Evolutionary conservation across 2,113 vertebrate genomes (phyloP).

Genomic region (Herpetotheres cachinnans): DNA sequence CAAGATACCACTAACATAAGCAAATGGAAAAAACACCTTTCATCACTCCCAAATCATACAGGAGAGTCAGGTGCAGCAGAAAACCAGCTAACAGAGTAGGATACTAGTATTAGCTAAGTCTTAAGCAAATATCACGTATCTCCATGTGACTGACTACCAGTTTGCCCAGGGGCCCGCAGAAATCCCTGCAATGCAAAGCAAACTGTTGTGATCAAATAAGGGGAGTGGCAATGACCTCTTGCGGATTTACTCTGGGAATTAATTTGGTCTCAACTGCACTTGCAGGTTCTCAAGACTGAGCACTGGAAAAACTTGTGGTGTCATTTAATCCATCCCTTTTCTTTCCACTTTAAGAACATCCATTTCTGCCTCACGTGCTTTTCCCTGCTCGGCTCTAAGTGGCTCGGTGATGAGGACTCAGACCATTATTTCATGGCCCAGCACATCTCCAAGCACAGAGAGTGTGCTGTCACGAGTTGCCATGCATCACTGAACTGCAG

Average conservation of each 20-base stretch:
- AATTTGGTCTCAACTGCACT: not conserved
- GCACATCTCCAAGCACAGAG: not conserved
- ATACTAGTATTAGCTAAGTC: not conserved
- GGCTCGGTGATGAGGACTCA: not conserved
- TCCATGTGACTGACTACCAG: not conserved
- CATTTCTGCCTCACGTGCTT: not conserved
- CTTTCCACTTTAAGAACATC: not conserved
- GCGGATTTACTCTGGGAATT: not conserved
- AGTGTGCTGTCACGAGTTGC: not conserved
- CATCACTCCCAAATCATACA: not conserved
- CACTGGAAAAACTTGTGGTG: not conserved
- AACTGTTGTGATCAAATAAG: not conserved
- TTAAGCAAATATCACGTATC: not conserved
- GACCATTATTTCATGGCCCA: not conserved
- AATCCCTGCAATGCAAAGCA: not conserved
- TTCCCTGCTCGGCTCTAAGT: not conserved
- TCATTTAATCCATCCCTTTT: not conserved
- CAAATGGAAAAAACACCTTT: not conserved
- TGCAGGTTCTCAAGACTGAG: not conserved
- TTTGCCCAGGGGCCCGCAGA: not conserved
- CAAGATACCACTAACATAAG: not conserved
- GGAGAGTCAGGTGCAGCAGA: not conserved
- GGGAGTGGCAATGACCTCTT: not conserved
- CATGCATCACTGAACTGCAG: not conserved
- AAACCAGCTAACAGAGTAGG: not conserved